Base-by-base conservation (phyloP, 2,888 invertebrate genomes). In the Cylloceria caligata region DNA sequence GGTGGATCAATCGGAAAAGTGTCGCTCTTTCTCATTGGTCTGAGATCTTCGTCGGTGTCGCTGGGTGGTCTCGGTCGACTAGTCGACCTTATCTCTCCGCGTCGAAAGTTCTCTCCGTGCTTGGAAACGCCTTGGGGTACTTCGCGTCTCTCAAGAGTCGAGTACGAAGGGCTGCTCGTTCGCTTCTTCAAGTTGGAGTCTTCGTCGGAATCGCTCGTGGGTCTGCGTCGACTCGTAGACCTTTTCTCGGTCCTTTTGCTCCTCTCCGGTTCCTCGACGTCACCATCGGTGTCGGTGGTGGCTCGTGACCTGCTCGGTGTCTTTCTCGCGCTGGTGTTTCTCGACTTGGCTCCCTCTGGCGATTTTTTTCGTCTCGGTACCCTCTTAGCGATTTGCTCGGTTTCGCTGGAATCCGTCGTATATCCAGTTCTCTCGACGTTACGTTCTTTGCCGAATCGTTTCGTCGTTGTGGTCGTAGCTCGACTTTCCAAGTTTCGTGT, bases 11-110 rank as follows among this genome's bases (percentile, higher is more conserved):
- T 27, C 0, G 89, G 86, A 5, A 88, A 86, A 4, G 83, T 86
- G 1, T 86, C 88, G 92, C 89, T 94, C 77, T 93, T 91, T 86
- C 93, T 92, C 75, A 94, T 90, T n/a, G 90, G n/a, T 42, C 71
- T 75, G 0, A 68, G 13, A 16, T 52, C 71, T 2, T 79, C 75
- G 16, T 75, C 75, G 5, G 16, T 52, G 19, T 69, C 62, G 45
- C 45, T 78, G 5, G 68, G 57, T 7, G 45, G 21, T 62, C n/a
- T 45, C 7, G 55, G 21, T 0, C 55, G 39, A 13, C 45, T 4
- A 6, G 19, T 19, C 9, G 62, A 42, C 30, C 57, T 39, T 9
- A 49, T 80, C 3, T 72, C 77, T 5, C 27, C 47, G 62, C 42
- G 39, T 9, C 68, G 21, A 2, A 9, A 3, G 30, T 68, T 77